phyloP scores from a whole-genome alignment of 2,888 invertebrate genomes.

The Agrotis ipsilon region DNA sequence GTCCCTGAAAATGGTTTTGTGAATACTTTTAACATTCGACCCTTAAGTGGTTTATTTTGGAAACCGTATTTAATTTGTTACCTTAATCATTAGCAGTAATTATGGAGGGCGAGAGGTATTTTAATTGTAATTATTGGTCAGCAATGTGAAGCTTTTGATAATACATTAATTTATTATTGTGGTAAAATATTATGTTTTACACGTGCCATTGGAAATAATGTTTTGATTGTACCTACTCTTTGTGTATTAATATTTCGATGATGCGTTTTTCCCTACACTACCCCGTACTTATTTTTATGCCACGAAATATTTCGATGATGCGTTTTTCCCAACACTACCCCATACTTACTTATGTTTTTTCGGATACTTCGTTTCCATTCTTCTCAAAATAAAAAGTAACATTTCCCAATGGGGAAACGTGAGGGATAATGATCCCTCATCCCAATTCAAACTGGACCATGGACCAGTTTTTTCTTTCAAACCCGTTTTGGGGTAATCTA shows the following conservation, averaged over 20 bases:
- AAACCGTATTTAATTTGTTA: slow-evolving; percentile 26
- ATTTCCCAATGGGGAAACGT: too few species aligned
- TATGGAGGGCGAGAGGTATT: slow-evolving; percentile 1
- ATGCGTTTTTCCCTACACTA: neutral
- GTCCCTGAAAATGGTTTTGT: slow-evolving; percentile 6
- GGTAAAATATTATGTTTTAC: neutral
- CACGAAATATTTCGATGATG: neutral
- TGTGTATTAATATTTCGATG: neutral
- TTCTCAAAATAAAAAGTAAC: neutral
- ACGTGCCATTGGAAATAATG: neutral
- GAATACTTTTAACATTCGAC: slow-evolving; percentile 28
- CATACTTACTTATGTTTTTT: neutral
- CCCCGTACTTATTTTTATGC: too few species aligned
- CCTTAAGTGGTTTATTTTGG: slow-evolving; percentile 24
- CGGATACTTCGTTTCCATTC: neutral
- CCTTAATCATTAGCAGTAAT: slow-evolving; percentile 32
- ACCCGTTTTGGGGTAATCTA: too few species aligned
- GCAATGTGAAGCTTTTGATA: slow-evolving; percentile 14
- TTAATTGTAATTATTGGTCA: slow-evolving; percentile 33
- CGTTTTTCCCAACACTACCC: neutral
- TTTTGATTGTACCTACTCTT: neutral
- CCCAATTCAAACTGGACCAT: too few species aligned
- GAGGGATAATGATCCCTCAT: too few species aligned
- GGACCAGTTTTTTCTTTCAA: too few species aligned
- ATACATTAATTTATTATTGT: slow-evolving; percentile 13